Conservation (phyloP, 2,888 invertebrate species). For the Drosophila borealis region DNA sequence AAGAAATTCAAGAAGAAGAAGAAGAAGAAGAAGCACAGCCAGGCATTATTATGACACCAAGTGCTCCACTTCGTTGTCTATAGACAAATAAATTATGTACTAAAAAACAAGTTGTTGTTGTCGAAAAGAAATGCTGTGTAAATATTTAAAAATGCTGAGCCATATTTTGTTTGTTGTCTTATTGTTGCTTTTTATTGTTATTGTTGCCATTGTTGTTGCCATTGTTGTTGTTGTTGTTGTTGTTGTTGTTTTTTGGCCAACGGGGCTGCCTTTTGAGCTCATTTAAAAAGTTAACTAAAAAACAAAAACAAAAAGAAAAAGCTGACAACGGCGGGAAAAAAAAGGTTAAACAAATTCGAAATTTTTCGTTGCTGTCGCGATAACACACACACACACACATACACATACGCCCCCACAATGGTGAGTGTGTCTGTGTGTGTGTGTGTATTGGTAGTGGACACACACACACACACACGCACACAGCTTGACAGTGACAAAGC, state of each 20-base stretch:
- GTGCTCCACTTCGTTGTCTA: conserved; percentile 72
- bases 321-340: conserved; percentile 44
- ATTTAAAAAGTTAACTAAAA: conserved; percentile 60
- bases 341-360: conserved; percentile 78
- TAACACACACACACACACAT: conserved; percentile 40
- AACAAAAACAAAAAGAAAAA: conserved; percentile 23
- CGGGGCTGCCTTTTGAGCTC: conserved; percentile 55
- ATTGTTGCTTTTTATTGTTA: conserved; percentile 32
- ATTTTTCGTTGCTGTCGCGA: conserved; percentile 57
- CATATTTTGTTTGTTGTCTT: conserved; percentile 69
- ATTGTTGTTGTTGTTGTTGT: conserved; percentile 25
- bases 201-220: conserved; percentile 31
- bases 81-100: conserved; percentile 64
- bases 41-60: conserved; percentile 60
- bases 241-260: conserved; percentile 58
- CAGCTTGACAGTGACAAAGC: conserved; percentile 73
- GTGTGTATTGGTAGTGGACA: conserved; percentile 31
- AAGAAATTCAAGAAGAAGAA: not conserved
- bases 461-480: conserved; percentile 15
- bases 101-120: conserved; percentile 52
- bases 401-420: conserved; percentile 10
- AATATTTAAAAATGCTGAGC: conserved; percentile 82
- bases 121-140: conserved; percentile 81
- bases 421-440: conserved; percentile 35
- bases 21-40: not conserved